phyloP scores from a whole-genome alignment of 1,140 invertebrate species.

The Cotesia glomerata region DNA sequence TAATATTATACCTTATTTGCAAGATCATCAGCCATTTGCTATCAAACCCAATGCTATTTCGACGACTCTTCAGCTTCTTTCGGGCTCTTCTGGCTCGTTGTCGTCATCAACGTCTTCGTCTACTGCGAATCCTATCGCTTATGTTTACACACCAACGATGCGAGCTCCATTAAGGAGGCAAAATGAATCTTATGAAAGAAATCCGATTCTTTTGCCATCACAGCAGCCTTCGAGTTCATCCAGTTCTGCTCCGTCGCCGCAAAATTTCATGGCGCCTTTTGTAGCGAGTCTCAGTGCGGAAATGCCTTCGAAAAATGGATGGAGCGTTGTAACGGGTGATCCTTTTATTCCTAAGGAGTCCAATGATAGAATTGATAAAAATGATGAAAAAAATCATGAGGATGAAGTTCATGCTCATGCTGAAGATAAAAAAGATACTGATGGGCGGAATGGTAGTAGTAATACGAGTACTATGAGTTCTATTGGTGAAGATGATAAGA shows the following conservation, averaged over 20 bases:
- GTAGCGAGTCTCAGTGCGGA: slow-evolving; percentile 70
- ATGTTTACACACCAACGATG: slow-evolving; percentile 55
- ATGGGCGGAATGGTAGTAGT: slow-evolving; percentile 15
- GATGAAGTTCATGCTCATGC: slow-evolving; percentile 1
- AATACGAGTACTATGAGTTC: slow-evolving; percentile 8
- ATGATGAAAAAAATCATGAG: slow-evolving; percentile 42
- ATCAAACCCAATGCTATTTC: slow-evolving; percentile 58
- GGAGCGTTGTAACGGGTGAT: slow-evolving; percentile 67
- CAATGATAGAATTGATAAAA: slow-evolving; percentile 39
- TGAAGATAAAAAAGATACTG: slow-evolving; percentile 38
- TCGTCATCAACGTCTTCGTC: slow-evolving; percentile 9
- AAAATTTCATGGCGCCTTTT: slow-evolving; percentile 75
- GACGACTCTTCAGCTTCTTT: slow-evolving; percentile 52
- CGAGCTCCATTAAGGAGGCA: slow-evolving; percentile 38
- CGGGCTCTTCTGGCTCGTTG: slow-evolving; percentile 1
- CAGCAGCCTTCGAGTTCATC: slow-evolving; percentile 60
- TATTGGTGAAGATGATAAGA: slow-evolving; percentile 15
- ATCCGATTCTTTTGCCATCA: slow-evolving; percentile 53
- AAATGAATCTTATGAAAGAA: slow-evolving; percentile 35
- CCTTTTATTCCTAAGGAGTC: slow-evolving; percentile 33
- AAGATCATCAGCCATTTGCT: slow-evolving; percentile 63
- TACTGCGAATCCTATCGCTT: slow-evolving; percentile 55
- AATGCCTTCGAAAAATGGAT: slow-evolving; percentile 65
- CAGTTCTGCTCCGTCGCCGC: slow-evolving; percentile 59
- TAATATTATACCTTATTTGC: slow-evolving; percentile 64